A percentile compares a stretch with the other conserved stretches of the same genome.
phyloP scores from a whole-genome alignment of 1,140 invertebrate species.

The Drosophila quadrilineata region DNA sequence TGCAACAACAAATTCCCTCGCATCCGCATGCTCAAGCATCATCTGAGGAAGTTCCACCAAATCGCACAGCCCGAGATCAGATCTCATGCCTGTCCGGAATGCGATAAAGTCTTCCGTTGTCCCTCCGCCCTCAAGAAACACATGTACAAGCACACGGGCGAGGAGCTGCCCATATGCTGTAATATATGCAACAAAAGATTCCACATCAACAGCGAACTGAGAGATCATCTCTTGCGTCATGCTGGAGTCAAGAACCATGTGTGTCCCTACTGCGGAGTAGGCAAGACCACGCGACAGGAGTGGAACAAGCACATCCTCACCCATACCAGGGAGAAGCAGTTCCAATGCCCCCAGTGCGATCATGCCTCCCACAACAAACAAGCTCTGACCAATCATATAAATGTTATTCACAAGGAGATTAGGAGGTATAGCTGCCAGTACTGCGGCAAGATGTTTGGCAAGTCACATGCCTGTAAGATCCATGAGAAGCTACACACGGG shows the following conservation, averaged over 20 bases:
- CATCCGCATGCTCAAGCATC: slow-evolving; percentile 54
- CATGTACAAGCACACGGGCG: slow-evolving; percentile 83
- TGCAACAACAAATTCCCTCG: slow-evolving; percentile 61
- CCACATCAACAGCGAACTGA: slow-evolving; percentile 62
- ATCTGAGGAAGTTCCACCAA: slow-evolving; percentile 66
- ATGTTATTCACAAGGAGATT: slow-evolving; percentile 72
- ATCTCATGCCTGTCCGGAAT: slow-evolving; percentile 56
- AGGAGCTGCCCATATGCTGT: slow-evolving; percentile 83
- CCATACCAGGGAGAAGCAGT: slow-evolving; percentile 74
- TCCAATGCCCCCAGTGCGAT: slow-evolving; percentile 64
- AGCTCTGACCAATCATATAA: slow-evolving; percentile 64
- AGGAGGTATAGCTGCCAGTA: slow-evolving; percentile 73
- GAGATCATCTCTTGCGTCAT: slow-evolving; percentile 69
- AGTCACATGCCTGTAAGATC: slow-evolving; percentile 68
- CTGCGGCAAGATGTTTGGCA: slow-evolving; percentile 74
- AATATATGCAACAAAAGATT: slow-evolving; percentile 82
- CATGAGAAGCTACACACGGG: slow-evolving; percentile 81
- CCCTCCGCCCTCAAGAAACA: slow-evolving; percentile 81
- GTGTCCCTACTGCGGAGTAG: slow-evolving; percentile 74
- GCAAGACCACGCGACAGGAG: slow-evolving; percentile 72
- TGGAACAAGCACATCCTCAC: slow-evolving; percentile 73
- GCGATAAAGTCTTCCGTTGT: slow-evolving; percentile 72
- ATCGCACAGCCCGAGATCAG: slow-evolving; percentile 48
- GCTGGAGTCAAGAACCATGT: slow-evolving; percentile 74
- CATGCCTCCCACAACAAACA: slow-evolving; percentile 71